Evolutionary conservation across 2,113 vertebrate genomes (phyloP).

Genomic region (Cyprinodon tularosa): DNA sequence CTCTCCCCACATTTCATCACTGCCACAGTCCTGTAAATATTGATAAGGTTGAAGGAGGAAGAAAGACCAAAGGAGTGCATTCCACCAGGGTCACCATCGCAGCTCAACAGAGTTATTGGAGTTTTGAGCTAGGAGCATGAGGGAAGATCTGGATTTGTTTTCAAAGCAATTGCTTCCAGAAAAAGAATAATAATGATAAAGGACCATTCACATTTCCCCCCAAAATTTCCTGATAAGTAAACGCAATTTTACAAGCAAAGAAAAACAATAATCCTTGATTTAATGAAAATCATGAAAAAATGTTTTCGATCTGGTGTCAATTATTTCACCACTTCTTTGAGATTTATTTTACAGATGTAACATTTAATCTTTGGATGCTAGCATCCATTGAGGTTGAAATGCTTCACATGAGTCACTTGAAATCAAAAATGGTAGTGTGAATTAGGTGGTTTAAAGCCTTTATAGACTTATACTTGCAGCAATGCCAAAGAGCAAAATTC

Average conservation of each 20-base stretch:
- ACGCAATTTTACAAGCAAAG: background rate
- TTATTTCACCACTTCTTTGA: background rate
- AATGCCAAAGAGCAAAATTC: background rate
- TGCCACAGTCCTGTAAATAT: background rate
- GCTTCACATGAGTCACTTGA: too few species aligned
- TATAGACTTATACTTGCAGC: background rate
- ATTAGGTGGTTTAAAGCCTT: background rate
- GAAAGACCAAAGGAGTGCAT: background rate
- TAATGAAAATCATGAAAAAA: background rate
- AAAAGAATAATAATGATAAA: background rate
- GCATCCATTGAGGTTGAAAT: background rate
- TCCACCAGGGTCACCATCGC: too few species aligned
- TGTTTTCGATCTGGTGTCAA: background rate
- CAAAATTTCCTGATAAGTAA: background rate
- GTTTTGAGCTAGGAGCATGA: background rate
- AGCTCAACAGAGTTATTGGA: too few species aligned
- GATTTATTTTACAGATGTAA: too few species aligned
- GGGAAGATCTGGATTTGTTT: background rate
- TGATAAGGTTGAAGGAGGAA: background rate
- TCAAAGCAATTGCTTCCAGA: background rate
- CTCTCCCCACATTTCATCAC: background rate
- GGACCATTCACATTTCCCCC: background rate
- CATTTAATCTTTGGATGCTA: background rate
- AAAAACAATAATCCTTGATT: background rate
- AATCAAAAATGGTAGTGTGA: too few species aligned